Evolutionary conservation across 1,140 invertebrate species (phyloP).

Genomic region (Stegodyphus dumicola): DNA sequence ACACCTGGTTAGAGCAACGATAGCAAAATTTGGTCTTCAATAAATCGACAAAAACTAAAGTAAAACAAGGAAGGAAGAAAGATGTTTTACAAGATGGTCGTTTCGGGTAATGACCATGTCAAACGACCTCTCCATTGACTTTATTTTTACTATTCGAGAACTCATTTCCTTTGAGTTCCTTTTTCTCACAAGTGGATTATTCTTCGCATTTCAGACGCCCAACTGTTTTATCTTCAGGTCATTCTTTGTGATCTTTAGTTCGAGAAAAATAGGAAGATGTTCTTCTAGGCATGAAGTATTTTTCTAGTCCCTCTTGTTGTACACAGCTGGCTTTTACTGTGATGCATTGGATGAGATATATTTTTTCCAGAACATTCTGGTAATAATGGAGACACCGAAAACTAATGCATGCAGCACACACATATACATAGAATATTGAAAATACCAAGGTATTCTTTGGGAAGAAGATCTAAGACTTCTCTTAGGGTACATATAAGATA

Average conservation of each 20-base stretch:
- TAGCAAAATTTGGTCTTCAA: neutral
- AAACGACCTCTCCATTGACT: constrained; percentile 56
- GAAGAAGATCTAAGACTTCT: too few species aligned
- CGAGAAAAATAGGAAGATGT: too few species aligned
- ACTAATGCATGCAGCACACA: too few species aligned
- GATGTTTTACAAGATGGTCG: constrained; percentile 54
- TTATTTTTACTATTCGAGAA: constrained; percentile 43
- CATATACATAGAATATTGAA: too few species aligned
- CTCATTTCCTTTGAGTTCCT: constrained; percentile 46
- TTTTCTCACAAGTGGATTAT: constrained; percentile 32
- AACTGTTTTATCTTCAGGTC: constrained; percentile 34
- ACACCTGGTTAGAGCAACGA: neutral
- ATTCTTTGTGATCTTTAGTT: neutral
- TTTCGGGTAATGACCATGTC: constrained; percentile 57
- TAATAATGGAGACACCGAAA: too few species aligned
- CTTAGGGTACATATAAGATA: too few species aligned
- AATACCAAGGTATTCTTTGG: too few species aligned
- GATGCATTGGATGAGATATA: too few species aligned
- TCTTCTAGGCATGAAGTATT: too few species aligned
- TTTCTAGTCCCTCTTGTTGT: neutral
- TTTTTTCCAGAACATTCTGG: too few species aligned
- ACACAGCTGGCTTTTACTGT: neutral
- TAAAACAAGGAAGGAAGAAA: constrained; percentile 8
- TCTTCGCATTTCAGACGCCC: constrained; percentile 33
- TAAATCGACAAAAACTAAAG: neutral